These are phyloP conservation scores for Drosophila nigrodunni DNA, from an alignment of 1,140 invertebrate genomes.

Conservation along the genomic window DNA sequence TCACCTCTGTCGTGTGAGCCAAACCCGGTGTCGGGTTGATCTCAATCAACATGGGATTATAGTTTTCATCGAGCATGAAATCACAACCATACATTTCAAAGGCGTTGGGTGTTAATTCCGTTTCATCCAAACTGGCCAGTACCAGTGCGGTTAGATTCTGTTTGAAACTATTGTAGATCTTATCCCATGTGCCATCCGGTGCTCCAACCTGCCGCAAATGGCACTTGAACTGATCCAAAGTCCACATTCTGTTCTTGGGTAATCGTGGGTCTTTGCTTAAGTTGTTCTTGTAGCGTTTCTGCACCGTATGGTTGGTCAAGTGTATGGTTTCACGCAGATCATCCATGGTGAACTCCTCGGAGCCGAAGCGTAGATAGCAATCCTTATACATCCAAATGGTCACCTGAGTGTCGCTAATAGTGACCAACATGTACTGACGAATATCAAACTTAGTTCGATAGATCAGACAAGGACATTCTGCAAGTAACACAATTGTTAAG, in stretches of 20 bases:
- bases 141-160: constrained; percentile 92
- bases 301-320: constrained; percentile 96
- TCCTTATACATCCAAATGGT: constrained; percentile 96
- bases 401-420: constrained; percentile 90
- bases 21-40: constrained; percentile 96
- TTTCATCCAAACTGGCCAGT: constrained; percentile 90
- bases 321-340: constrained; percentile 95
- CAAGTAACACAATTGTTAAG: constrained; percentile 46
- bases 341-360: constrained; percentile 92
- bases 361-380: constrained; percentile 95
- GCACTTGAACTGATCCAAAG: constrained; percentile 90
- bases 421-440: constrained; percentile 94
- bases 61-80: constrained; percentile 94
- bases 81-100: constrained; percentile 97
- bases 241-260: constrained; percentile 94
- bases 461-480: constrained; percentile 93
- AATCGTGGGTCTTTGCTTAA: constrained; percentile 87
- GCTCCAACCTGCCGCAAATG: constrained; percentile 86
- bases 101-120: constrained; percentile 90
- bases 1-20: constrained; percentile 92
- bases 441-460: constrained; percentile 97
- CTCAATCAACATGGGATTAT: constrained; percentile 95
- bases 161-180: constrained; percentile 94
- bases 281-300: constrained; percentile 92
- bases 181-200: constrained; percentile 86